These are phyloP conservation scores for Rhamnusium bicolor DNA, from an alignment of 2,888 invertebrate species.

Conservation along the genomic window DNA sequence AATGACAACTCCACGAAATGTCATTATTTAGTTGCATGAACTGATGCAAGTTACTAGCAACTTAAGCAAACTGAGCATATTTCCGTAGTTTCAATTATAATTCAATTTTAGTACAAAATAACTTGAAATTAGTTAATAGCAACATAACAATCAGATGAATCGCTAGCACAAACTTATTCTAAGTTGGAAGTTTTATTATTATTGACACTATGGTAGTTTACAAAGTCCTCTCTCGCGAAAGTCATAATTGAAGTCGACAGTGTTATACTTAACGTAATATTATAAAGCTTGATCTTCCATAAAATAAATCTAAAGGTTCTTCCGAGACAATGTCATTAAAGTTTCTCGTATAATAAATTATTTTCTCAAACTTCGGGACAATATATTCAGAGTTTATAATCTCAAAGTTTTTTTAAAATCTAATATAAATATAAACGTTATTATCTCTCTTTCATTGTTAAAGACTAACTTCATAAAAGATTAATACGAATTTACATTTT, in stretches of 20 bases:
- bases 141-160: neutral
- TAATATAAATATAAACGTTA: neutral
- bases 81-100: neutral
- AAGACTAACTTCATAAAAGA: neutral
- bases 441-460: neutral
- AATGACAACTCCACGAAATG: too few relatives aligned
- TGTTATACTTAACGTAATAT: neutral
- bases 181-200: neutral
- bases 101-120: neutral
- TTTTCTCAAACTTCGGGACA: slow-evolving; percentile 5
- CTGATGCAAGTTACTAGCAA: neutral
- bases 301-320: slow-evolving; percentile 3
- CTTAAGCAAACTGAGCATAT: neutral
- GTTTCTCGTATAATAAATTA: slow-evolving; percentile 10
- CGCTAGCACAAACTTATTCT: neutral
- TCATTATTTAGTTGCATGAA: too few relatives aligned
- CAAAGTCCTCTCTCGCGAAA: neutral
- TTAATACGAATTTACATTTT: too few relatives aligned
- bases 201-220: neutral
- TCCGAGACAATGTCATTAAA: slow-evolving; percentile 3
- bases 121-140: neutral
- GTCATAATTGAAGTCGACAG: neutral
- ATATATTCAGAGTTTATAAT: slow-evolving; percentile 5
- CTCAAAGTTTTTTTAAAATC: slow-evolving; percentile 7
- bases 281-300: neutral